These are phyloP conservation scores for Drosophila phalerata DNA, from an alignment of 2,888 invertebrate species.

Conservation along the genomic window DNA sequence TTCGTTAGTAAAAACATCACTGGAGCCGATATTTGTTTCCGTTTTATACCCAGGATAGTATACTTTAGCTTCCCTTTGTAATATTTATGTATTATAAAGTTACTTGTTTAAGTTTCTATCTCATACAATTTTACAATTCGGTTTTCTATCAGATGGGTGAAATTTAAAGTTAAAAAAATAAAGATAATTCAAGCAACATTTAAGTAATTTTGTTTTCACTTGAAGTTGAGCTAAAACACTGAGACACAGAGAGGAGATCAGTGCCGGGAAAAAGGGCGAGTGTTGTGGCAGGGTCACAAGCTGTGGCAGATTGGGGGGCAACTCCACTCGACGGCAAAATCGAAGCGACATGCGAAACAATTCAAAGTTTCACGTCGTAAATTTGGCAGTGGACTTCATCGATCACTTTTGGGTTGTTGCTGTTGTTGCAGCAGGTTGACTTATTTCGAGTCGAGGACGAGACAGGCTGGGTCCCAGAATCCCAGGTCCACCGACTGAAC, in stretches of 20 bases:
- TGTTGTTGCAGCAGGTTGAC: conserved; percentile 62
- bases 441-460: conserved; percentile 46
- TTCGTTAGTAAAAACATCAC: too few relatives aligned
- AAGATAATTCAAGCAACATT: not conserved
- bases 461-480: conserved; percentile 41
- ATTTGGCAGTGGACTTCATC: conserved; percentile 84
- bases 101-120: not conserved
- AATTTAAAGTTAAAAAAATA: not conserved
- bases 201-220: conserved; percentile 6
- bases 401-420: conserved; percentile 79
- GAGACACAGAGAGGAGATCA: not conserved
- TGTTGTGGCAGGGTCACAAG: not conserved
- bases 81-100: not conserved
- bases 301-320: conserved; percentile 2
- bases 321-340: conserved; percentile 65
- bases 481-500: conserved; percentile 51
- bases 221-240: conserved; percentile 5
- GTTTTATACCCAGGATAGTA: too few relatives aligned
- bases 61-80: not conserved
- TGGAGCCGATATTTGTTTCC: too few relatives aligned
- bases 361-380: conserved; percentile 85
- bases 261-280: not conserved
- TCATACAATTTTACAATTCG: not conserved
- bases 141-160: not conserved
- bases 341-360: conserved; percentile 82